Conservation (phyloP, 2,113 vertebrate genomes). For the Sula dactylatra region DNA sequence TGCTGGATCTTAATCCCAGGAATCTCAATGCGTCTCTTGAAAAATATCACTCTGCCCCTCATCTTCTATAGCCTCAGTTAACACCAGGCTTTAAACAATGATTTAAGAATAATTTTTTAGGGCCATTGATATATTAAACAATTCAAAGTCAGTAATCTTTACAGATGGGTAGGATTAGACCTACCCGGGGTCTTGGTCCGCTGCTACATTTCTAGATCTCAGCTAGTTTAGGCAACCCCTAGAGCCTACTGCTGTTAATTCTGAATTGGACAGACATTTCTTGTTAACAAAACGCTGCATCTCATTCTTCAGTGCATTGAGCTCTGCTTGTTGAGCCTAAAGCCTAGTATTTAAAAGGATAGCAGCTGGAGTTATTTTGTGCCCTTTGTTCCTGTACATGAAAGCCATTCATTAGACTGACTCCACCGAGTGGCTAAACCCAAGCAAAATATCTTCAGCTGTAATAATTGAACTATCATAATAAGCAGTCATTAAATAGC, state of each 20-base stretch:
- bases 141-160: background rate
- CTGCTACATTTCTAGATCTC: background rate
- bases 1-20: background rate
- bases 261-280: background rate
- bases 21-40: background rate
- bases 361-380: background rate
- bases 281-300: background rate
- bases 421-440: background rate
- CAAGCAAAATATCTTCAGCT: slow-evolving; percentile 12
- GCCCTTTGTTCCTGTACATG: background rate
- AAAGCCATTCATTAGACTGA: slow-evolving; percentile 36
- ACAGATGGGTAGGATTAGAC: background rate
- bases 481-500: background rate
- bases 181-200: background rate
- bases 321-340: background rate
- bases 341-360: background rate
- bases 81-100: background rate
- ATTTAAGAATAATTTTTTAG: background rate
- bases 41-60: background rate
- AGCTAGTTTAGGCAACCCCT: background rate
- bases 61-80: background rate
- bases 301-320: background rate
- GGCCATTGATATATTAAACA: background rate
- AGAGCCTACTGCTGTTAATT: background rate
- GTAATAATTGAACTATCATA: background rate